Evolutionary conservation across 2,888 invertebrate genomes (phyloP).

Genomic region (Charanyca ferruginea): DNA sequence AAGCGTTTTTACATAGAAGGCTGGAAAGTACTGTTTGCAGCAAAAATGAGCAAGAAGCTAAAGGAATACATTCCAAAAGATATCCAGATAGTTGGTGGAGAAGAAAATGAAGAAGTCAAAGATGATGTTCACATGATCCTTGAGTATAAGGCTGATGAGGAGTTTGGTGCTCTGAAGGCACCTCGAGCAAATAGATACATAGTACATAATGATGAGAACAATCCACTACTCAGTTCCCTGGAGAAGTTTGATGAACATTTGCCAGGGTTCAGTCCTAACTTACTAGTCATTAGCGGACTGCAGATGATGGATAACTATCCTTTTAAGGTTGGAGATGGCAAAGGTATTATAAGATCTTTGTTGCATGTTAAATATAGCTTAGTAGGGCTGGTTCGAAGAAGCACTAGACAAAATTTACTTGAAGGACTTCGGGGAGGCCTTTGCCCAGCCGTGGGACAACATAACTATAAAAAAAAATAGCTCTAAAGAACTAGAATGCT

Average conservation of each 20-base stretch:
- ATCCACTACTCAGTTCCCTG: slow-evolving; percentile 94
- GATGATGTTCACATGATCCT: slow-evolving; percentile 95
- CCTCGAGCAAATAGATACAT: slow-evolving; percentile 96
- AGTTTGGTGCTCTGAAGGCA: slow-evolving; percentile 94
- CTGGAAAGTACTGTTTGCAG: slow-evolving; percentile 94
- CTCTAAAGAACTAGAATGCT: neutral
- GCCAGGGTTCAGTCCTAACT: slow-evolving; percentile 92
- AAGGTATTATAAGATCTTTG: slow-evolving; percentile 70
- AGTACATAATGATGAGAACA: slow-evolving; percentile 95
- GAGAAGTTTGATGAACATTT: slow-evolving; percentile 93
- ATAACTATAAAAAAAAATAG: no score
- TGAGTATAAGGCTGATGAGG: slow-evolving; percentile 95
- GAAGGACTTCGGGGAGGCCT: no score
- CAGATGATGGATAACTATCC: slow-evolving; percentile 98
- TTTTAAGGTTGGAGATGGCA: slow-evolving; percentile 90
- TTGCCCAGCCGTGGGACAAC: no score
- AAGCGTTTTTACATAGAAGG: slow-evolving; percentile 94
- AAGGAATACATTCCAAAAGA: slow-evolving; percentile 91
- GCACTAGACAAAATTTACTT: no score
- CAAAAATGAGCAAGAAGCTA: slow-evolving; percentile 92
- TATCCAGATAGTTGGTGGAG: slow-evolving; percentile 92
- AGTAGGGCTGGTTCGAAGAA: no score
- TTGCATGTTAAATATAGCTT: no score
- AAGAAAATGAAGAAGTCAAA: slow-evolving; percentile 89
- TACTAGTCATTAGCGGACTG: slow-evolving; percentile 95